These are phyloP conservation scores for Palloptera scutellata DNA, from an alignment of 2,888 invertebrate species.

Conservation along the genomic window DNA sequence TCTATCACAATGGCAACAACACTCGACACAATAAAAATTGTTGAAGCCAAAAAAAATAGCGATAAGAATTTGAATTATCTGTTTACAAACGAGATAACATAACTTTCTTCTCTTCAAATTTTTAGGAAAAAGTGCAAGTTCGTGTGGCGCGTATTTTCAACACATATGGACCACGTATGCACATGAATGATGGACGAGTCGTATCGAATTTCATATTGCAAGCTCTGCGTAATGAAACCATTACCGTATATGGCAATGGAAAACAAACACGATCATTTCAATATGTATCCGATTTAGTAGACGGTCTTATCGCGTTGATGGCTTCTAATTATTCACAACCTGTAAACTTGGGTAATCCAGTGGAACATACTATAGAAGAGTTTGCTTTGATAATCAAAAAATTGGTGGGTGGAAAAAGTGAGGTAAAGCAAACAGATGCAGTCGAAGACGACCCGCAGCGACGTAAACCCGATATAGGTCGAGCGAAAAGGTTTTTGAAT, in stretches of 20 bases:
- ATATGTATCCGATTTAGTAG: slow-evolving; percentile 96
- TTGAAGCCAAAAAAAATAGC: too few relatives aligned
- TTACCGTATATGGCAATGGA: slow-evolving; percentile 92
- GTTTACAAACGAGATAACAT: background rate
- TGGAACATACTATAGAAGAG: slow-evolving; percentile 95
- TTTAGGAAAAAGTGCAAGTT: slow-evolving; percentile 85
- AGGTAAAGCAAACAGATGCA: slow-evolving; percentile 82
- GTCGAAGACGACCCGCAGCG: slow-evolving; percentile 97
- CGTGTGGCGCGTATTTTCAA: slow-evolving; percentile 98
- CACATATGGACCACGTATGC: slow-evolving; percentile 99
- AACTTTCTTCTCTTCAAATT: background rate
- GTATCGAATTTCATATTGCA: slow-evolving; percentile 99
- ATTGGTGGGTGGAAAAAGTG: slow-evolving; percentile 85
- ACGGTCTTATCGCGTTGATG: slow-evolving; percentile 93
- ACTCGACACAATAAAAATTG: too few relatives aligned
- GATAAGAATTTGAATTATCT: too few relatives aligned
- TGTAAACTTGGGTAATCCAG: slow-evolving; percentile 97
- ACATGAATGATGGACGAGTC: slow-evolving; percentile 95
- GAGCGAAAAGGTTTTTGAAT: slow-evolving; percentile 82
- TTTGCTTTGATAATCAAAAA: slow-evolving; percentile 87
- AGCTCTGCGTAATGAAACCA: slow-evolving; percentile 91
- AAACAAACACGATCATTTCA: slow-evolving; percentile 96
- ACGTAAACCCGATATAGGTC: slow-evolving; percentile 90
- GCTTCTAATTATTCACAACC: slow-evolving; percentile 91
- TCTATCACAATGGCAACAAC: too few relatives aligned